Evolutionary conservation across 2,113 vertebrate species (phyloP).

Genomic region (Eudyptes chrysolophus): DNA sequence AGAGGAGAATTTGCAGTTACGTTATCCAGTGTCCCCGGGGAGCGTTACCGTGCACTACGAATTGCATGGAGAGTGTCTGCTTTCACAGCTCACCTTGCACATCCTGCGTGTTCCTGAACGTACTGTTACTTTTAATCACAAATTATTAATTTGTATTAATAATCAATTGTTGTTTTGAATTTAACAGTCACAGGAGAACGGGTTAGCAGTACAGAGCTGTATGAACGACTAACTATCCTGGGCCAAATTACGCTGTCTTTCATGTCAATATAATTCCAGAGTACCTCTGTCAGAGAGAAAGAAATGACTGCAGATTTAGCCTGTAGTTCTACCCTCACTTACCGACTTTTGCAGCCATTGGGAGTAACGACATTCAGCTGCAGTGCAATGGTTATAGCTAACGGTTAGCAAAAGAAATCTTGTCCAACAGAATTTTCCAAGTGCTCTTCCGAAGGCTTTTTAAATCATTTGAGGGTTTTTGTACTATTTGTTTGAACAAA

Average conservation of each 20-base stretch:
- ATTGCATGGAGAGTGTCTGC: background rate
- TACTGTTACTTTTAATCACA: background rate
- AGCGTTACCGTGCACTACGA: background rate
- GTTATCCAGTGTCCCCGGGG: background rate
- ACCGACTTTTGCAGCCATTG: background rate
- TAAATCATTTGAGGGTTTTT: background rate
- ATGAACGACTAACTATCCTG: background rate
- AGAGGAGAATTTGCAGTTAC: background rate
- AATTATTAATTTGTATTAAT: background rate
- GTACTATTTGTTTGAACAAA: background rate
- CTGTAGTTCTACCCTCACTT: background rate
- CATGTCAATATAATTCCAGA: background rate
- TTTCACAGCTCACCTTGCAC: constrained; percentile 10
- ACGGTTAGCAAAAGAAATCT: background rate
- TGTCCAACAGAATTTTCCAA: background rate
- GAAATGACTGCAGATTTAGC: background rate
- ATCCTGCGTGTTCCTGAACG: background rate
- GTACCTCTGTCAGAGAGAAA: background rate
- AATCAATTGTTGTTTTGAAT: constrained; percentile 29
- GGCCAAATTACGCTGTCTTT: background rate
- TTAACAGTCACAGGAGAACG: background rate
- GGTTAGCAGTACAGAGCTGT: background rate
- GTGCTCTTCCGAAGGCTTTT: background rate
- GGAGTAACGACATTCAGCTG: background rate
- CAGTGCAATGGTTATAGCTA: background rate